Evolutionary conservation across 2,888 invertebrate genomes (phyloP), one percentile per base, ranked within the genome.

Genomic region (Encarsia formosa): DNA sequence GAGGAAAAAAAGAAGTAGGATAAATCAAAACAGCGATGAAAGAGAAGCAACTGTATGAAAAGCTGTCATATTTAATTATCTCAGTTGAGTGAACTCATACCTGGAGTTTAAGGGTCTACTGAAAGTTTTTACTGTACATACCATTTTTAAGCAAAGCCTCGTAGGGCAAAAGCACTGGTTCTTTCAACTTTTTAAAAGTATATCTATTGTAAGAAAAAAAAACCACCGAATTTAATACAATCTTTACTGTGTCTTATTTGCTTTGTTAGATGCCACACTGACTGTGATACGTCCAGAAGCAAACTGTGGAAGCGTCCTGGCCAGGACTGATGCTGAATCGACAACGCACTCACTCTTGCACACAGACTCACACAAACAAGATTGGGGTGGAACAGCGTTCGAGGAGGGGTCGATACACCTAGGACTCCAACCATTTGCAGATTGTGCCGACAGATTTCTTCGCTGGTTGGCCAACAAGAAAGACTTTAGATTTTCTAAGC

Each of bases 11-110:
- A 56, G 59, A 52, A 20, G 35, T 42, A 59, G 48, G n/a, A 46
- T 39, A 43, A 58, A 40, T 37, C 58, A 53, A n/a, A 51, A 56
- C 48, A 56, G 39, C 55, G 59, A 52, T 18, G 35, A 43, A 59
- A 46, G 57, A 56, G 54, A 65, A 68, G 65, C 66, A 23, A 11
- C 16, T 63, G 19, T 55, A 71, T 68, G 70, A 72, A 66, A 69
- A 71, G 71, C 73, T 71, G 73, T 72, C 73, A 66, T 68, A 68
- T 66, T 60, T 65, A 67, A 72, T 73, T 64, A 71, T 65, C 63
- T 63, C 63, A 57, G 63, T 59, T 56, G 61, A 60, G 39, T 49
- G 70, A 67, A 65, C 64, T 66, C 60, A 58, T 70, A 71, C 71
- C 70, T 70, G 69, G 56, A 53, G 57, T 53, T 32, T 52, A 52